A percentile compares a stretch with the other conserved stretches of the same genome.
These are phyloP conservation scores for Cotesia congregata DNA, from an alignment of 2,888 invertebrate species.

Conservation along the genomic window DNA sequence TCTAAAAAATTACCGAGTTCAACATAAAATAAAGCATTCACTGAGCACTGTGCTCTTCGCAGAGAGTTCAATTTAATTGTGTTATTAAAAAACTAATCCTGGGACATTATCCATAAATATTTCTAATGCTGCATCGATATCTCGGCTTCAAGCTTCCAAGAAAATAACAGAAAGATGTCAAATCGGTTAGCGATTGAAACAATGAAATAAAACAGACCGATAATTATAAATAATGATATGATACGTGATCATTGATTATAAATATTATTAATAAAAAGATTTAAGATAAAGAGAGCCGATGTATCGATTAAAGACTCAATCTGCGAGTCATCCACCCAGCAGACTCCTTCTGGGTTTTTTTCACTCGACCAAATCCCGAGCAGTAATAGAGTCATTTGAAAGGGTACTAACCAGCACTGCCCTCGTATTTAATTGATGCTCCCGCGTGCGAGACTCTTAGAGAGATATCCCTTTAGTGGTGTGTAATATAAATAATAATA, in stretches of 20 bases:
- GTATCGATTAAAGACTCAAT: slow-evolving; percentile 39
- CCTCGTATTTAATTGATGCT: slow-evolving; percentile 62
- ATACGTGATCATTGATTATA: slow-evolving; percentile 15
- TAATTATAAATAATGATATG: background rate
- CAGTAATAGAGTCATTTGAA: slow-evolving; percentile 68
- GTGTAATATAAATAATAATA: slow-evolving; percentile 68
- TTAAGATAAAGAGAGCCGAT: slow-evolving; percentile 18
- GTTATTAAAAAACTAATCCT: background rate
- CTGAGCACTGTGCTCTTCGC: background rate
- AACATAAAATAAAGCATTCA: background rate
- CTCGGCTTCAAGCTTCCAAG: too few relatives aligned
- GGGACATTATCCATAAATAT: background rate
- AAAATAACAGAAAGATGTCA: background rate
- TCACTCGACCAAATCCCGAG: slow-evolving; percentile 41
- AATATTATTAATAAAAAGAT: slow-evolving; percentile 38
- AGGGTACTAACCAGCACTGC: slow-evolving; percentile 45
- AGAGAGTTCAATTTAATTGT: background rate
- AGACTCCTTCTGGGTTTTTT: slow-evolving; percentile 25
- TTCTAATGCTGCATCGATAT: too few relatives aligned
- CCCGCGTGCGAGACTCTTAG: slow-evolving; percentile 39
- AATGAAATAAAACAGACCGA: background rate
- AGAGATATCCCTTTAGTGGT: slow-evolving; percentile 53
- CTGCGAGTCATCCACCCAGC: slow-evolving; percentile 28
- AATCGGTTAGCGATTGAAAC: background rate
- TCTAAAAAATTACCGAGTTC: background rate